Conservation (phyloP, 1,140 invertebrate genomes). For the Oppia nitens region DNA sequence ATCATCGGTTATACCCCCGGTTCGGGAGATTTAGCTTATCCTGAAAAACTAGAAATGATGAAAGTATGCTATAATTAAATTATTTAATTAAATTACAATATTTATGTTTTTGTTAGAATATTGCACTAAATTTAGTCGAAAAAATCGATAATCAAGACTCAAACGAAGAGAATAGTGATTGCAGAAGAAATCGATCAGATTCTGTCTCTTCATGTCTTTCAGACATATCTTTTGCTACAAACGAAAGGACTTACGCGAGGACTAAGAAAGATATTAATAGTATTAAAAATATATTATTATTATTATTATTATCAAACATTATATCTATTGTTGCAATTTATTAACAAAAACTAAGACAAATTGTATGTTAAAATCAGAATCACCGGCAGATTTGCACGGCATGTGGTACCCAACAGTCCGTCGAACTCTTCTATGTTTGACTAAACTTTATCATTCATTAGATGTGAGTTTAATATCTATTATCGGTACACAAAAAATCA, state of each 20-base stretch:
- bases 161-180: background rate
- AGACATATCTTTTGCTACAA: slow-evolving; percentile 11
- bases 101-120: no score
- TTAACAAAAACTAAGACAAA: no score
- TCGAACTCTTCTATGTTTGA: slow-evolving; percentile 80
- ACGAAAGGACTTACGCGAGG: background rate
- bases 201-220: slow-evolving; percentile 16
- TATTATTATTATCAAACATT: no score
- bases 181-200: slow-evolving; percentile 17
- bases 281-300: no score
- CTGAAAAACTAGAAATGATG: slow-evolving; percentile 95
- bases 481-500: background rate
- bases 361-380: slow-evolving; percentile 28
- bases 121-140: slow-evolving; percentile 19
- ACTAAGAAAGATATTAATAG: background rate
- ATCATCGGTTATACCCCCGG: slow-evolving; percentile 72
- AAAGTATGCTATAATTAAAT: slow-evolving; percentile 32
- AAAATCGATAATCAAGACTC: slow-evolving; percentile 12
- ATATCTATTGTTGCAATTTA: no score
- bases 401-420: slow-evolving; percentile 99
- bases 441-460: slow-evolving; percentile 82
- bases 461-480: slow-evolving; percentile 40
- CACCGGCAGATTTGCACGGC: slow-evolving; percentile 89
- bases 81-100: no score
- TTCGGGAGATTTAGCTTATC: slow-evolving; percentile 88